A percentile compares a stretch with the other conserved stretches of the same genome.
Evolutionary conservation across 2,888 invertebrate genomes (phyloP).

Genomic region (Micoletzkya japonica): DNA sequence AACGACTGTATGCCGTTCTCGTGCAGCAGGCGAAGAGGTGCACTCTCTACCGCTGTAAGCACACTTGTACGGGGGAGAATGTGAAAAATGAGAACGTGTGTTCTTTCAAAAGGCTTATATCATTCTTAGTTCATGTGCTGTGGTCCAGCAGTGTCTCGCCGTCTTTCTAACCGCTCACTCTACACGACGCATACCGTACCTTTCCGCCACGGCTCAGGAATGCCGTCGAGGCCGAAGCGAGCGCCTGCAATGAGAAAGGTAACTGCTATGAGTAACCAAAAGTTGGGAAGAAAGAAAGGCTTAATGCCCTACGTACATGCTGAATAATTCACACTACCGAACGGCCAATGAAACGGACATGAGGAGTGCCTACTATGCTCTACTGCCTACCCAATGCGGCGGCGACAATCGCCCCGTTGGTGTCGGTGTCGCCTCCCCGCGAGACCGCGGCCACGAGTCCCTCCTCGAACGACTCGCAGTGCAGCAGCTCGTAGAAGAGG

Average conservation of each 20-base stretch:
- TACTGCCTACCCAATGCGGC: constrained; percentile 18
- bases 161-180: no score
- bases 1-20: constrained; percentile 29
- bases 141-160: no score
- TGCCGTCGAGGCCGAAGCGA: constrained; percentile 20
- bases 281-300: no score
- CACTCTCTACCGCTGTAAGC: constrained; percentile 12
- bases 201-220: constrained; percentile 3
- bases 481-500: constrained; percentile 3
- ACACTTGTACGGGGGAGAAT: no score
- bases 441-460: constrained; percentile 1
- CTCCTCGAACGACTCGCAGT: constrained; percentile 5
- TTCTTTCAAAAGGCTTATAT: no score
- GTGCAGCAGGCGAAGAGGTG: constrained; percentile 6
- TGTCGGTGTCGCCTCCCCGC: constrained; percentile 27
- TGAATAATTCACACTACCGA: not conserved
- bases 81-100: no score
- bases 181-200: no score
- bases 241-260: constrained; percentile 18
- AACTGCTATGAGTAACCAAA: no score
- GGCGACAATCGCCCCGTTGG: constrained; percentile 16
- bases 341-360: not conserved
- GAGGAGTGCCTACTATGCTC: not conserved
- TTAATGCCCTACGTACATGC: no score
- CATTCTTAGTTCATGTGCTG: no score